A percentile compares a stretch with the other conserved stretches of the same genome.
These are phyloP conservation scores for Anthrax anthrax DNA, from an alignment of 2,888 invertebrate species.

Conservation along the genomic window DNA sequence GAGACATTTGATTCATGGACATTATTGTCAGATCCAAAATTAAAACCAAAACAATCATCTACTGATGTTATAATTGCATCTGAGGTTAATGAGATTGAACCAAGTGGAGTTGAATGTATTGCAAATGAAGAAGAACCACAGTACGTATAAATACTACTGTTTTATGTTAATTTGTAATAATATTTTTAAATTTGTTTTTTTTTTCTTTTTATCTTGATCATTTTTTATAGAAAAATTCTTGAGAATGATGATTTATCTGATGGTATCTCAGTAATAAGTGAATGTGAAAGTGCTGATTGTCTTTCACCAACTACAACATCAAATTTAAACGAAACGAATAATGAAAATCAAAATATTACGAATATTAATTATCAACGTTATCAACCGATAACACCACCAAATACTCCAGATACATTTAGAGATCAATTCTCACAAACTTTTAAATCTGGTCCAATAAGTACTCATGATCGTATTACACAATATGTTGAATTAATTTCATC, in stretches of 20 bases:
- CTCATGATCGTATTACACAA: background rate
- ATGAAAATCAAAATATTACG: background rate
- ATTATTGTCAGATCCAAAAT: constrained; percentile 19
- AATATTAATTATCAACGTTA: background rate
- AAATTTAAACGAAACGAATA: background rate
- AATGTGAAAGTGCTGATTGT: constrained; percentile 28
- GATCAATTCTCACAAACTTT: background rate
- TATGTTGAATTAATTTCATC: background rate
- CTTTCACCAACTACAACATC: constrained; percentile 18
- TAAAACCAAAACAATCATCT: background rate
- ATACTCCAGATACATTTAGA: background rate
- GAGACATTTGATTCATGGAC: constrained; percentile 27
- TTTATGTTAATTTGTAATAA: background rate
- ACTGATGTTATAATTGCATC: background rate
- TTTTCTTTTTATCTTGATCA: too few relatives aligned
- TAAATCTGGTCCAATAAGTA: background rate
- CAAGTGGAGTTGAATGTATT: background rate
- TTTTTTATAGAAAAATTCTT: background rate
- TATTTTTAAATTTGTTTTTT: background rate
- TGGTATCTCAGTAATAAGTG: constrained; percentile 33
- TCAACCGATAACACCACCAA: constrained; percentile 6
- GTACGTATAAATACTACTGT: background rate
- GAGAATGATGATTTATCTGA: constrained; percentile 28
- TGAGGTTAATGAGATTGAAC: background rate
- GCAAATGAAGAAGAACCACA: background rate